Evolutionary conservation across 2,113 vertebrate species (phyloP).

Genomic region (Pelusios castaneus): DNA sequence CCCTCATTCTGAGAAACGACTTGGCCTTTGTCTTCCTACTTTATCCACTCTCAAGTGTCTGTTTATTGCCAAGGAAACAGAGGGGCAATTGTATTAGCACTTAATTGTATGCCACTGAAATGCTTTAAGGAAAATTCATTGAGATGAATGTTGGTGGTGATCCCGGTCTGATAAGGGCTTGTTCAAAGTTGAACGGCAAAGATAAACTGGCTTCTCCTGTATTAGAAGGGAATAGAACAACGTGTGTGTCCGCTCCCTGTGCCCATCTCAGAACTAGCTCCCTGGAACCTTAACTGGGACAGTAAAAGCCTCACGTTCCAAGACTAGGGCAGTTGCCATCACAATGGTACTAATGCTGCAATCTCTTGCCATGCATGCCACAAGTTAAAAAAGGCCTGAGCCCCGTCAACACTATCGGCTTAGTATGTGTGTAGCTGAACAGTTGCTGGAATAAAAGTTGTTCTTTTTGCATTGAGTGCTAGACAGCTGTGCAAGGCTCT

Average conservation of each 20-base stretch:
- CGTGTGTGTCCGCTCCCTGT: background rate
- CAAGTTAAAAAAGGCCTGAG: background rate
- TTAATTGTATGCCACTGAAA: background rate
- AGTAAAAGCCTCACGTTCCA: background rate
- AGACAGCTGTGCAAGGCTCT: background rate
- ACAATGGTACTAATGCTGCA: background rate
- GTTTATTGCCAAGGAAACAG: fast-evolving
- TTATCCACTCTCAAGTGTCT: fast-evolving
- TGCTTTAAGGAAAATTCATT: background rate
- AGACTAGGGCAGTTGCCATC: background rate
- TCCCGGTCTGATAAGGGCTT: background rate
- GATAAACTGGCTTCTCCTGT: fast-evolving
- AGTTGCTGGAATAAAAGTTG: background rate
- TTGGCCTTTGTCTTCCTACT: background rate
- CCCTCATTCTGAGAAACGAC: background rate
- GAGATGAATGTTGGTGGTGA: background rate
- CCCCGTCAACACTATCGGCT: background rate
- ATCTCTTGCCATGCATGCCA: background rate
- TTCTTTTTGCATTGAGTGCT: background rate
- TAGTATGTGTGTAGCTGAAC: fast-evolving
- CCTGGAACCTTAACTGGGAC: background rate
- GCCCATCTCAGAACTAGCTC: background rate
- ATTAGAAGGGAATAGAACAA: background rate
- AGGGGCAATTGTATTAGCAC: background rate
- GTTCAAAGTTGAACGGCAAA: background rate